Conservation (phyloP, 2,113 vertebrate species). For the Oophaga pumilio region DNA sequence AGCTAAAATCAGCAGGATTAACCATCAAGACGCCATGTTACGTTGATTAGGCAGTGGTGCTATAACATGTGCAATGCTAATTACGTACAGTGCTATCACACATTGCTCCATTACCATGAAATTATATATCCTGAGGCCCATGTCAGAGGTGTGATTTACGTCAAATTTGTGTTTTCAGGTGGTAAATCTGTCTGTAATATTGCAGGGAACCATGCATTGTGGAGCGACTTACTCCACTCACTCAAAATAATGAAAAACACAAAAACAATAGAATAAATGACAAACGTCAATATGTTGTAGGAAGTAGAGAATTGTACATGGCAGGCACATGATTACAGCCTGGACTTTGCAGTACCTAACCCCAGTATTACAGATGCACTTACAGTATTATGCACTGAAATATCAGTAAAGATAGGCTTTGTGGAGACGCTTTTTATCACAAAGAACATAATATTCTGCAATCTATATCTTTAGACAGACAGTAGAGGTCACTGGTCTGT, state of each 20-base stretch:
- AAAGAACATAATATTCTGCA: not conserved
- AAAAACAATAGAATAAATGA: too few relatives aligned
- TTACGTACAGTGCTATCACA: not conserved
- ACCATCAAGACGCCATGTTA: not conserved
- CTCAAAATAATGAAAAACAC: too few relatives aligned
- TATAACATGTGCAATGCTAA: not conserved
- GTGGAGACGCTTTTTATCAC: not conserved
- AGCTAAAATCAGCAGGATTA: not conserved
- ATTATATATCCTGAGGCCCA: not conserved
- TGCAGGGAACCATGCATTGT: too few relatives aligned
- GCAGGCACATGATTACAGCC: not conserved
- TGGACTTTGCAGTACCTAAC: not conserved
- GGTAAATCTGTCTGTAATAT: too few relatives aligned
- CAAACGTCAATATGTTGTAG: too few relatives aligned
- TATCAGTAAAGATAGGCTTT: not conserved
- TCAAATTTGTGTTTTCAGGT: too few relatives aligned
- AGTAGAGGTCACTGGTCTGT: slow-evolving; percentile 27
- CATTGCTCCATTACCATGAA: not conserved
- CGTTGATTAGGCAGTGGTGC: not conserved
- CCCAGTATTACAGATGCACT: not conserved
- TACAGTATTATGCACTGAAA: not conserved
- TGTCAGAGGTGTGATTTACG: too few relatives aligned
- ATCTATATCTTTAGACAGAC: not conserved
- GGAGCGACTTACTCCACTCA: too few relatives aligned
- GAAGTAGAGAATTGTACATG: not conserved